Evolutionary conservation across 2,113 vertebrate species (phyloP), one percentile per base, ranked within the genome.

Genomic region (Nanorana parkeri): DNA sequence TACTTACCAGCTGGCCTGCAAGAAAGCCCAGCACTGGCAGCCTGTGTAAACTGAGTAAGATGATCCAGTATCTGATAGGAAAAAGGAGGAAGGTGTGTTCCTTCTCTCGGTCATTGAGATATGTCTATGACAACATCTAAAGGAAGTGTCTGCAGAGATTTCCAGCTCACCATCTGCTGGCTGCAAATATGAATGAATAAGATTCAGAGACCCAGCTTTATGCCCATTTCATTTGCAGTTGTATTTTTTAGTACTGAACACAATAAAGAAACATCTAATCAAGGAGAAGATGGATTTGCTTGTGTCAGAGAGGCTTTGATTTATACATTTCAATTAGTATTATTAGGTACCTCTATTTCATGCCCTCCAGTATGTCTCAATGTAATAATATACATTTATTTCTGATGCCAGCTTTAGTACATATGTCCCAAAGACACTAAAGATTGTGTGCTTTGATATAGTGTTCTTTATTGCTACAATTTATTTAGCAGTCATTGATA

Each of bases 351-450:
- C 68, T 19, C 10, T 2, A 52, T 16, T 23, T 79, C 68, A 79
- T 68, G 64, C 77, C 32, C 65, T 58, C 61, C 77, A 79, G 77
- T 79, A 79, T 55, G 66, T 79, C 77, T 58, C 64, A 58, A n/a
- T n/a, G n/a, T 26, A 21, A 16, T 41, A 68, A 41, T 79, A 68
- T 58, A 26, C 64, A 67, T 58, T 79, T 79, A 60, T 79, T 54
- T 58, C 77, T 29, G 54, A 17, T 36, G 51, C 65, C 26, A 65
- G 68, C 36, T 79, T 56, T 68, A 79, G 77, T 54, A 56, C 52
- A 36, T 77, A 21, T 68, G 54, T 67, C 65, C 28, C 52, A 20
- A 28, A 51, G 77, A 55, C 41, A 21, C 23, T 66, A 3, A 5
- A 47, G 51, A 67, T 78, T 54, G 47, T 66, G 41, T 6, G 28